These are phyloP conservation scores for Motacilla tschutschensis DNA, from an alignment of 2,113 vertebrate genomes.

Conservation along the genomic window DNA sequence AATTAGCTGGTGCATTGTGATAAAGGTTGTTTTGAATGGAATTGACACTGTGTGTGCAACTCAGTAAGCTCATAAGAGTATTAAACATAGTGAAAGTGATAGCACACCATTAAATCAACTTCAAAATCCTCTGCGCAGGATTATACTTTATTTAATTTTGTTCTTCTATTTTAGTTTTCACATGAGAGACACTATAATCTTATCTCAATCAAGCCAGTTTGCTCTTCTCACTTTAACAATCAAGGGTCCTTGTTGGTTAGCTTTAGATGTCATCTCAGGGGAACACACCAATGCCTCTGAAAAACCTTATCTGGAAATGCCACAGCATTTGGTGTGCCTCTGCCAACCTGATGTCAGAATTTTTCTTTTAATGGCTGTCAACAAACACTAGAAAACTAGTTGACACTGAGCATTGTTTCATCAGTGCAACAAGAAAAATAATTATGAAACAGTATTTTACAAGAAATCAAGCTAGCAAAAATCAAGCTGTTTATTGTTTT, in stretches of 20 bases:
- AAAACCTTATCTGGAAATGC: constrained; percentile 49
- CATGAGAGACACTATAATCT: constrained; percentile 20
- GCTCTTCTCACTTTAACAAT: constrained; percentile 22
- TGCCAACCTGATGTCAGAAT: constrained; percentile 9
- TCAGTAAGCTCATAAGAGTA: background rate
- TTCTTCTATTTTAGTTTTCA: constrained; percentile 45
- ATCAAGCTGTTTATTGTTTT: background rate
- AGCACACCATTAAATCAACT: constrained; percentile 19
- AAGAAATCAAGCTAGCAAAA: background rate
- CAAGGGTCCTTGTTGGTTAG: background rate
- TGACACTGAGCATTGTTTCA: background rate
- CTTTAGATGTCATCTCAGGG: constrained; percentile 16
- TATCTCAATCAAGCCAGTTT: constrained; percentile 53
- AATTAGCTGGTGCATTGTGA: background rate
- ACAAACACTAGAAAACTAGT: background rate
- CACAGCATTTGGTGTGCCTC: constrained; percentile 31
- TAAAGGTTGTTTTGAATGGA: constrained; percentile 4
- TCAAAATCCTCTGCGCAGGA: constrained; percentile 3
- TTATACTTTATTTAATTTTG: constrained; percentile 39
- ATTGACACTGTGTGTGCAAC: background rate
- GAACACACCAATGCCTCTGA: background rate
- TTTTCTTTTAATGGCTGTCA: constrained; percentile 24
- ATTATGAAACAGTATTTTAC: background rate
- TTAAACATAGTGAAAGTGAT: background rate
- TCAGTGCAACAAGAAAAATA: background rate